These are phyloP conservation scores for Aspidiotus rigidus DNA, from an alignment of 2,888 invertebrate genomes.

Conservation along the genomic window DNA sequence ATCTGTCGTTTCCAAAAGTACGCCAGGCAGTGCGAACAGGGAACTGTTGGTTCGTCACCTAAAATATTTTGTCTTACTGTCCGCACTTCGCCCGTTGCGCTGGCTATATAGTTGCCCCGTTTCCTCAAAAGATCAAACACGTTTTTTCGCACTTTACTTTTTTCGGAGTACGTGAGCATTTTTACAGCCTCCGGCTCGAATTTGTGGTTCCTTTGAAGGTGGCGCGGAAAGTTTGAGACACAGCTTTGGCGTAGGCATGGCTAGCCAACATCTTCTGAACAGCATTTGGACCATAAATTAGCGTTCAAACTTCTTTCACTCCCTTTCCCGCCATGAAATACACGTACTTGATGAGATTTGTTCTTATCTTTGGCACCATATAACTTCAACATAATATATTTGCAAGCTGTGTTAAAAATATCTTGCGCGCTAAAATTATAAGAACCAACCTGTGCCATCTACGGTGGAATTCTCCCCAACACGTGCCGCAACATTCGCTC, in stretches of 20 bases:
- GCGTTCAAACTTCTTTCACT: too few species aligned
- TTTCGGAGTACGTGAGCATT: not conserved
- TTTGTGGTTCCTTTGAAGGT: not conserved
- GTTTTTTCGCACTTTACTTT: not conserved
- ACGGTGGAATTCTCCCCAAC: too few species aligned
- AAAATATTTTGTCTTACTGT: not conserved
- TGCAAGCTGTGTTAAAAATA: too few species aligned
- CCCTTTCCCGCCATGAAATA: too few species aligned
- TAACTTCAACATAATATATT: too few species aligned
- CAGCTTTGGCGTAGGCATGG: not conserved
- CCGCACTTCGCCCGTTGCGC: not conserved
- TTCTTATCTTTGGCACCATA: too few species aligned
- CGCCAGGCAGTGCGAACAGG: not conserved
- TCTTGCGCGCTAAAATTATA: too few species aligned
- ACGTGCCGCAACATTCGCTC: too few species aligned
- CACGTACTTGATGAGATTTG: too few species aligned
- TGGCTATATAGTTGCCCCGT: not conserved
- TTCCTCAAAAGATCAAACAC: not conserved
- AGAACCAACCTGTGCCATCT: too few species aligned
- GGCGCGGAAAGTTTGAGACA: not conserved
- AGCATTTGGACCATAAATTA: too few species aligned
- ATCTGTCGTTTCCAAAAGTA: not conserved
- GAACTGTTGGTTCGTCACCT: not conserved
- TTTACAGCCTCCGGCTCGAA: not conserved
- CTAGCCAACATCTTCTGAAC: too few species aligned